Base-by-base conservation (phyloP, 2,888 invertebrate genomes). In the Rhagonycha lutea region DNA sequence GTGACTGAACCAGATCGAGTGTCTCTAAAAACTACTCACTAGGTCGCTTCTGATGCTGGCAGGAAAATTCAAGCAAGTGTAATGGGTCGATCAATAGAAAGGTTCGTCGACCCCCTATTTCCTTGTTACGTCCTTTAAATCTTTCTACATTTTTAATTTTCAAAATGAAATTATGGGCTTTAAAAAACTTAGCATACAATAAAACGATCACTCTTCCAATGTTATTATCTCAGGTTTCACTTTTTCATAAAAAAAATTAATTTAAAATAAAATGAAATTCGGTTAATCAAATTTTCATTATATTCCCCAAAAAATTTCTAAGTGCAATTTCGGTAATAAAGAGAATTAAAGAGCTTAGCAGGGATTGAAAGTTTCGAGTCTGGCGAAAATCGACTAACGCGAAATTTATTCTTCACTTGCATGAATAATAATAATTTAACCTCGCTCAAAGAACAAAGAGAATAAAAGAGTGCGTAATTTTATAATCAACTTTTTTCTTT, bases 61-160 rank as follows among this genome's bases (percentile, higher is more conserved):
- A 70, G 72, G 73, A 74, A 71, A 76, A 76, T 73, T 76, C 70
- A 73, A 73, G 76, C 76, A 76, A 76, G 74, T 77, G 74, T 77
- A 74, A 77, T 74, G 70, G 74, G 71, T 61, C 77, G 77, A 77
- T 77, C 77, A 74, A 77, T 77, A 77, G 63, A 69, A 60, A 77
- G 72, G 77, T 74, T 77, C 77, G 77, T 47, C 77, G 74, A 77
- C 74, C 77, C 74, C 62, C 68, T 12, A 18, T 61, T 60, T 70
- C 67, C 68, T 62, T 62, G 61, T 10, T 32, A 68, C 76, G 70
- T 70, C 68, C 60, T 60, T 70, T 28, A 73, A 61, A 69, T 69
- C 70, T 73, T 68, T 61, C 24, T 60, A 70, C 62, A 67, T 70
- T 68, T 68, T 70, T 32, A 70, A 70, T 60, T 73, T 47, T n/a